Conservation (phyloP, 2,113 vertebrate species). For the Charina bottae region DNA sequence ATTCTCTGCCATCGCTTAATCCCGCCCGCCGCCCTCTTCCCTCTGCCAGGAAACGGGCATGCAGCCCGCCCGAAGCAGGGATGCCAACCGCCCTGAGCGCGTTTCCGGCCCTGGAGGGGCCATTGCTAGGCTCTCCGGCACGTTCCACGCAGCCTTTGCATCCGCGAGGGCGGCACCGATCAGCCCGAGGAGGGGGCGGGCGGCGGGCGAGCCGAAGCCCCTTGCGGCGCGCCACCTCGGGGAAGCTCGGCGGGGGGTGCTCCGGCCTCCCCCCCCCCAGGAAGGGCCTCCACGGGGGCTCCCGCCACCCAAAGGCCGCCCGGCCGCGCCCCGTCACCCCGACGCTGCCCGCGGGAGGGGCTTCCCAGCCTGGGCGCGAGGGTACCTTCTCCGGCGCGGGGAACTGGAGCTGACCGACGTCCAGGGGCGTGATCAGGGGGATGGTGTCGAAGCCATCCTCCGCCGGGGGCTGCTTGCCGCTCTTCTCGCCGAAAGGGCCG, state of each 20-base stretch:
- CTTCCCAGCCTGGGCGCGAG: background rate
- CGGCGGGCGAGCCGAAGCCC: background rate
- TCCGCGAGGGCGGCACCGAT: too few species aligned
- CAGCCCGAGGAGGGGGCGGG: too few species aligned
- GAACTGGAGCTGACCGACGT: slow-evolving; percentile 94
- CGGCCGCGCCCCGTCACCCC: too few species aligned
- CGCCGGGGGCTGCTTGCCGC: slow-evolving; percentile 79
- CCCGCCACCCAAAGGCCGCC: too few species aligned
- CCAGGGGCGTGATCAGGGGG: slow-evolving; percentile 92
- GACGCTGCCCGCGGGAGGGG: too few species aligned
- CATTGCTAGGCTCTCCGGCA: too few species aligned
- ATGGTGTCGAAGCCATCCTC: slow-evolving; percentile 97
- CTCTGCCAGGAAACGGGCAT: background rate
- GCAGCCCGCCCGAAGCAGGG: background rate
- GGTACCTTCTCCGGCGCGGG: slow-evolving; percentile 91
- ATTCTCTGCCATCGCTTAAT: background rate
- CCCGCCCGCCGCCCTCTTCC: background rate
- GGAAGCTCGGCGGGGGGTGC: background rate
- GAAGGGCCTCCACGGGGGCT: background rate
- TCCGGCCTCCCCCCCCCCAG: background rate
- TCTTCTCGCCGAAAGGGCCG: slow-evolving; percentile 92
- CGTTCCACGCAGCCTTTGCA: too few species aligned
- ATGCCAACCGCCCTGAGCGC: background rate
- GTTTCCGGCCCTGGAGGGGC: too few species aligned
- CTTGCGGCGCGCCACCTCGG: too few species aligned